Evolutionary conservation across 2,888 invertebrate species (phyloP).

Genomic region (Drosophila lacicola): DNA sequence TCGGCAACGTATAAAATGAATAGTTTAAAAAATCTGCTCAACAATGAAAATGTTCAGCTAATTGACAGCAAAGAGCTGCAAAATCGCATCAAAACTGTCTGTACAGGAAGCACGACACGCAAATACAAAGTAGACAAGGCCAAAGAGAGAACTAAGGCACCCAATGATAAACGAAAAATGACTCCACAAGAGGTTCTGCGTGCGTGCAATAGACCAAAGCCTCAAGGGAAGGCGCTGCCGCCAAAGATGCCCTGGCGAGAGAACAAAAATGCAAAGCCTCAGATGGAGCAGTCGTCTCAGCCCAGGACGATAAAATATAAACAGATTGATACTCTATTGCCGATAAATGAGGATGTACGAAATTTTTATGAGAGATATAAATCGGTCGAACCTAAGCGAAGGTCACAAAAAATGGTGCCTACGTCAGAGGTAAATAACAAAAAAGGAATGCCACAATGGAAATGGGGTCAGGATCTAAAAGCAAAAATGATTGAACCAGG

Average conservation of each 20-base stretch:
- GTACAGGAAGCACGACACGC: accelerated
- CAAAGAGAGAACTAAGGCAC: neutral
- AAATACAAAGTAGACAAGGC: constrained; percentile 9
- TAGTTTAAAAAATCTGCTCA: constrained; percentile 2
- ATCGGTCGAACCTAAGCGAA: neutral
- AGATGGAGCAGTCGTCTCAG: accelerated
- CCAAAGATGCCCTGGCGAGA: neutral
- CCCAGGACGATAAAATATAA: neutral
- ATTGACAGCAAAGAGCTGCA: constrained; percentile 7
- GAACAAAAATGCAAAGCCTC: no score
- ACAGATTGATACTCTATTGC: neutral
- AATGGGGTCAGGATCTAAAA: no score
- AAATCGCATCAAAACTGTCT: neutral
- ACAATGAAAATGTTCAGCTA: neutral
- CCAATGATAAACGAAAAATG: neutral
- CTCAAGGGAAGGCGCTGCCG: neutral
- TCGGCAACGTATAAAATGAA: neutral
- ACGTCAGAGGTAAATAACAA: no score
- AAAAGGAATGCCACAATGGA: no score
- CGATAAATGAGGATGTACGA: neutral
- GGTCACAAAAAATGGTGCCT: neutral
- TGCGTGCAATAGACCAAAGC: constrained; percentile 15
- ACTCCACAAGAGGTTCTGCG: neutral
- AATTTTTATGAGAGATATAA: neutral
- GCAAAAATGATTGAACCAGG: no score